Evolutionary conservation across 2,888 invertebrate species (phyloP), one percentile per base, ranked within the genome.

Genomic region (Melieria crassipennis): DNA sequence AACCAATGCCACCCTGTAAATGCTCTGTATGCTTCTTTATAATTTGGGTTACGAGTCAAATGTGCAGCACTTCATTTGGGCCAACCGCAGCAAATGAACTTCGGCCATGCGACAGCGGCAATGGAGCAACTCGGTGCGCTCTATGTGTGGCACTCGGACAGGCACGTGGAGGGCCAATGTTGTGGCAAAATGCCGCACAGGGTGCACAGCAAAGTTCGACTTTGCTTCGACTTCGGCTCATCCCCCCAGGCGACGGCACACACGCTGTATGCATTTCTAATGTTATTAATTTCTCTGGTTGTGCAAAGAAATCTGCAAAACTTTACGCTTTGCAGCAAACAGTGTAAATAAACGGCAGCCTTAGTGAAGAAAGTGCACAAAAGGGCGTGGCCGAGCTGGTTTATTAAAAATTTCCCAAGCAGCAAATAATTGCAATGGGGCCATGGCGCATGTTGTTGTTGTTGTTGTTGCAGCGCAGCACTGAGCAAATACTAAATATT

Each of bases 261-360:
- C 5, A 13, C 52, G 52, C 52, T 13, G 9, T 47, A 47, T 56
- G 52, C 46, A 69, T 47, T 62, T 30, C 56, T 56, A 55, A 69
- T 62, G 55, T 55, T 69, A 62, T 62, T 62, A 63, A 62, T 69
- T 62, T 69, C 69, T 56, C 56, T 60, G 13, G 69, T 55, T 69
- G 61, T 56, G n/a, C 62, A 56, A 62, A 69, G 62, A 62, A 55
- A 60, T 60, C 9, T 30, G 43, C 9, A 60, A 30, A 67, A 67
- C 60, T 67, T 67, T 60, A 47, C 57, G 43, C 60, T 50, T 61
- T 30, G 47, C 56, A 47, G 9, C 30, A 3, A 5, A 46, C n/a
- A 65, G 9, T 13, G 5, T 10, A 16, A 58, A 5, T n/a, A 52
- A 30, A 16, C 56, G 57, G 42, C 65, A 65, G 46, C n/a, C 43